Percentiles rank a stretch among this genome's conserved stretches.
phyloP scores from a whole-genome alignment of 1,140 invertebrate species.

The Formica exsecta region DNA sequence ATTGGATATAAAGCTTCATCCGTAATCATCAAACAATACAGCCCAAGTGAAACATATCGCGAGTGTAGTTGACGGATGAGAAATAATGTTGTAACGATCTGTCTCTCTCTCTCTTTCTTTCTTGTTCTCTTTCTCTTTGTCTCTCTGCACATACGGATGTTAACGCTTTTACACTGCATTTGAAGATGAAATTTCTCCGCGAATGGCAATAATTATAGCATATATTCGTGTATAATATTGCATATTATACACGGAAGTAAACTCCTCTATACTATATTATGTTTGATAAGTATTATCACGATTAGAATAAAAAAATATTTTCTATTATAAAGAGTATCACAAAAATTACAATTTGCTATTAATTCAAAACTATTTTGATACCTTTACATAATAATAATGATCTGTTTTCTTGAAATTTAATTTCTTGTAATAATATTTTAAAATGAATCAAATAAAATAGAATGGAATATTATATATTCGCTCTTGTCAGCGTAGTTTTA shows the following conservation, averaged over 20 bases:
- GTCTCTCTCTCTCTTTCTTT: too few relatives aligned
- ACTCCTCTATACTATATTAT: neutral
- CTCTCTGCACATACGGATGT: conserved; percentile 6
- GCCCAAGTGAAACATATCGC: conserved; percentile 54
- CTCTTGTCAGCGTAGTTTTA: too few relatives aligned
- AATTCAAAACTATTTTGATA: neutral
- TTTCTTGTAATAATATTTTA: neutral
- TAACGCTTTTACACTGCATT: conserved; percentile 34
- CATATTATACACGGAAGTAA: too few relatives aligned
- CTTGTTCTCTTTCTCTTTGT: too few relatives aligned
- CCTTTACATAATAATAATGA: neutral
- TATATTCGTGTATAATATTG: too few relatives aligned
- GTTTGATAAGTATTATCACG: neutral
- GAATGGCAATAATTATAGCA: neutral
- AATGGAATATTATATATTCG: too few relatives aligned
- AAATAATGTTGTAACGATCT: conserved; percentile 57
- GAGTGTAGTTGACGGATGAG: conserved; percentile 53
- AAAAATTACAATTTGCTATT: neutral
- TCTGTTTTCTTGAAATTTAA: neutral
- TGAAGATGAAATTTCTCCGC: neutral
- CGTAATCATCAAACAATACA: conserved; percentile 64
- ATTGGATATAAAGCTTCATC: conserved; percentile 64
- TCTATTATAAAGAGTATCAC: neutral
- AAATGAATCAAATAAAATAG: neutral
- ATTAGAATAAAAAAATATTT: neutral